phyloP scores from a whole-genome alignment of 2,113 vertebrate species.

The Camelus bactrianus region DNA sequence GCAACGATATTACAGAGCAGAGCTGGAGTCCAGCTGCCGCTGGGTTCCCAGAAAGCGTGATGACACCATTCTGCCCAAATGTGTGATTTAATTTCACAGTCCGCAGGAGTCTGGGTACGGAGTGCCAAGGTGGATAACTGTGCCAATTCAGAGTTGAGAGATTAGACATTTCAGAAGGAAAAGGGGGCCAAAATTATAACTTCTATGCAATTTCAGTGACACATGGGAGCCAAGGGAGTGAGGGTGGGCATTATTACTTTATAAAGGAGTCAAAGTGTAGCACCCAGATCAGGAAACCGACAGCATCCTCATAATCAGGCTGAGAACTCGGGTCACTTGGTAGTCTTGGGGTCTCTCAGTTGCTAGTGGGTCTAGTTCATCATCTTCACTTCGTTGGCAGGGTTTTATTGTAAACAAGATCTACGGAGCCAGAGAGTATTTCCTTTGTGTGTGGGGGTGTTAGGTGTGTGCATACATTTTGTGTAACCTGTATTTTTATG shows the following conservation, averaged over 20 bases:
- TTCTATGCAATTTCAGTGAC: neutral
- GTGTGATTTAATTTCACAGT: constrained; percentile 56
- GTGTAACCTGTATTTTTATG: too few species aligned
- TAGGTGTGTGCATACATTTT: too few species aligned
- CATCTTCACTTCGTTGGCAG: neutral
- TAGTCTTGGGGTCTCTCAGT: accelerated
- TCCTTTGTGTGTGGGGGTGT: neutral
- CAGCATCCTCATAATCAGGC: too few species aligned
- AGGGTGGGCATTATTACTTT: neutral
- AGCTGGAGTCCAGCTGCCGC: accelerated
- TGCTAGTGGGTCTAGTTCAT: neutral
- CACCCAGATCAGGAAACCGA: too few species aligned
- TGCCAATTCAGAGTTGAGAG: neutral
- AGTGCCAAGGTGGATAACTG: neutral
- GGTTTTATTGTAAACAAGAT: neutral
- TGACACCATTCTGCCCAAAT: constrained; percentile 46
- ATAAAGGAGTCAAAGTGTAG: neutral
- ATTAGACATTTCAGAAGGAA: neutral
- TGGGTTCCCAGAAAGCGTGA: neutral
- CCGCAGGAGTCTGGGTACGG: neutral
- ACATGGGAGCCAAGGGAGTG: accelerated
- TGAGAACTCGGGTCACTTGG: accelerated
- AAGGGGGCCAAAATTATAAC: neutral
- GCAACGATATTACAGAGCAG: accelerated
- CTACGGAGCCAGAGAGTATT: neutral